Base-by-base conservation (phyloP, 2,888 invertebrate genomes). In the Cheilosia grossa region DNA sequence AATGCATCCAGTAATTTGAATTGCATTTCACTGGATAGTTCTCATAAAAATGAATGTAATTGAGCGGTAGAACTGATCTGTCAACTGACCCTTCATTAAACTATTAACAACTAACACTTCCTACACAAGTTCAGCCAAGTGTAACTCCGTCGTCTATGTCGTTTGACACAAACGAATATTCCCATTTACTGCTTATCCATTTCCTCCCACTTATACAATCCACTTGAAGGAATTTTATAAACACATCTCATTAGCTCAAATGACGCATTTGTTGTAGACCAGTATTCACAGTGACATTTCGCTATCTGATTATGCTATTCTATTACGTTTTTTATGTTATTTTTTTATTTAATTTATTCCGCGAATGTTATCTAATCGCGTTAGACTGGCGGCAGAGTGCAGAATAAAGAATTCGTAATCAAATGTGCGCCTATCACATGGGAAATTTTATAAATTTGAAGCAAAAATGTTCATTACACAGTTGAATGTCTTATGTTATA, bases 331-430 rank as follows among this genome's bases (percentile, higher is more conserved):
- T 44, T 70, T 24, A 2, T 51, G 13, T n/a, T 59, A 42, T 24
- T 27, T n/a, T 59, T 51, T 49, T 53, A 40, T 49, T 42, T 30
- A 42, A 61, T 63, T 74, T n/a, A 49, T 75, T 75, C 42, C 21
- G 42, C 75, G 58, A 67, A 66, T 56, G 51, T 66, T 75, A 75
- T 75, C 75, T 75, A 59, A 75, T 75, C 75, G 49, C 37, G n/a
- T 4, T 13, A 10, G 5, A 61, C 19, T 58, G 47, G 58, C 27
- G 49, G 40, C 10, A 56, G 54, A 42, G 21, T 17, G 37, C 49
- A 24, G 24, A 24, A 19, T 5, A n/a, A n/a, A n/a, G n/a, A n/a
- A n/a, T n/a, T n/a, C n/a, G n/a, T 67, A 49, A 49, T 37, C 10
- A 15, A 58, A 58, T 69, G 37, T 33, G 56, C 33, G 47, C 47